Percentiles rank a stretch among this genome's conserved stretches.
phyloP scores from a whole-genome alignment of 1,140 invertebrate species.

The Elymnias hypermnestra region DNA sequence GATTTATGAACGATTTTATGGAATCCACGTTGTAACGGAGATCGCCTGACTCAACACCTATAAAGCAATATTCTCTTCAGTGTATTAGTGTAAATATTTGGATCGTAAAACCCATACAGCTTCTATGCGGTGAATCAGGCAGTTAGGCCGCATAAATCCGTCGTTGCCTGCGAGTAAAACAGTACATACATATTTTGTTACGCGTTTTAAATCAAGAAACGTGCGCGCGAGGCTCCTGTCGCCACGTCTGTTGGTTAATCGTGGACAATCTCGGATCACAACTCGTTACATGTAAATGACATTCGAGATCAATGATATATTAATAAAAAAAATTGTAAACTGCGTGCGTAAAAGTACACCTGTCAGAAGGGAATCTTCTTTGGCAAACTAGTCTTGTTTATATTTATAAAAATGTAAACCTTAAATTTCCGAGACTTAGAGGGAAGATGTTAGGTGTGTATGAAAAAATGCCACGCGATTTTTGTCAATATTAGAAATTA shows the following conservation, averaged over 20 bases:
- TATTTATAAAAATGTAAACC: too few relatives aligned
- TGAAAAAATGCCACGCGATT: too few relatives aligned
- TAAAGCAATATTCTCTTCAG: conserved; percentile 30
- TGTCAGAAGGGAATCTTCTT: too few relatives aligned
- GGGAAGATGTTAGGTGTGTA: too few relatives aligned
- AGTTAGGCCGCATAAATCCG: conserved; percentile 53
- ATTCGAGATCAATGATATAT: too few relatives aligned
- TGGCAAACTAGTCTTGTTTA: too few relatives aligned
- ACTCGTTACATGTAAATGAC: too few relatives aligned
- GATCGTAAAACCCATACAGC: conserved; percentile 34
- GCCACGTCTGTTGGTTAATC: conserved; percentile 12
- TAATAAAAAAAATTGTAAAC: too few relatives aligned
- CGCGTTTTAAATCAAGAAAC: conserved; percentile 56
- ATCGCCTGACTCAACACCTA: conserved; percentile 10
- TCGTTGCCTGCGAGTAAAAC: conserved; percentile 49
- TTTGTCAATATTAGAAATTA: too few relatives aligned
- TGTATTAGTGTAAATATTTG: conserved; percentile 53
- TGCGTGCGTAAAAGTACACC: too few relatives aligned
- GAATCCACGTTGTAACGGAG: conserved; percentile 6
- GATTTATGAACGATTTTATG: conserved; percentile 22
- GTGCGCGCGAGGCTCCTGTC: conserved; percentile 40
- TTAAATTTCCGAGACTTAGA: too few relatives aligned
- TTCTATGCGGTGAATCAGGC: conserved; percentile 45
- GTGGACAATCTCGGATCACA: too few relatives aligned
- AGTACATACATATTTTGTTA: conserved; percentile 67